These are phyloP conservation scores for Dufourea novaeangliae DNA, from an alignment of 1,140 invertebrate genomes.

Conservation along the genomic window DNA sequence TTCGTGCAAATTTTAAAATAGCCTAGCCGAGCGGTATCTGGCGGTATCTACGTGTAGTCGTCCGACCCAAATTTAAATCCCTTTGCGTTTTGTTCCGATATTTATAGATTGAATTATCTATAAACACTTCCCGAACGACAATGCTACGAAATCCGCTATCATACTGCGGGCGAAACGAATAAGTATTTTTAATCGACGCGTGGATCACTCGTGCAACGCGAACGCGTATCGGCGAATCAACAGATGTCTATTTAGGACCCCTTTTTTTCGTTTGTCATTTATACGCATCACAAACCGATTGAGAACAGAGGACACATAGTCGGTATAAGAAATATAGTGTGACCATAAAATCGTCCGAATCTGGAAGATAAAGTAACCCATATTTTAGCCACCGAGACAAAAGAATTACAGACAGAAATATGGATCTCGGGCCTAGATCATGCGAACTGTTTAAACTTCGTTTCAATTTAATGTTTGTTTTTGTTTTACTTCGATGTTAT, in stretches of 20 bases:
- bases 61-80: conserved; percentile 59
- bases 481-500: too few relatives aligned
- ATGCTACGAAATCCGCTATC: background rate
- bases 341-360: too few relatives aligned
- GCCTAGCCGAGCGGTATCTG: conserved; percentile 27
- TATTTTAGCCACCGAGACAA: too few relatives aligned
- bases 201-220: background rate
- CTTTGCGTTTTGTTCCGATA: conserved; percentile 47
- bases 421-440: too few relatives aligned
- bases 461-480: too few relatives aligned
- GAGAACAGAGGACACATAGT: too few relatives aligned
- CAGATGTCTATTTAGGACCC: conserved; percentile 26
- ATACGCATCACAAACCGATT: background rate
- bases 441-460: too few relatives aligned
- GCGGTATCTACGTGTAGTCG: conserved; percentile 14
- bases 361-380: too few relatives aligned
- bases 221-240: conserved; percentile 20
- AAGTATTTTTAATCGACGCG: background rate
- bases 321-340: too few relatives aligned
- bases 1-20: conserved; percentile 64
- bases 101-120: conserved; percentile 56
- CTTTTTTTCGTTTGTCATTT: conserved; percentile 31
- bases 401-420: too few relatives aligned
- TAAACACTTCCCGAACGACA: conserved; percentile 7
- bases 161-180: background rate